Evolutionary conservation across 1,140 invertebrate genomes (phyloP), one percentile per base, ranked within the genome.

Genomic region (Trichonephila inaurata): DNA sequence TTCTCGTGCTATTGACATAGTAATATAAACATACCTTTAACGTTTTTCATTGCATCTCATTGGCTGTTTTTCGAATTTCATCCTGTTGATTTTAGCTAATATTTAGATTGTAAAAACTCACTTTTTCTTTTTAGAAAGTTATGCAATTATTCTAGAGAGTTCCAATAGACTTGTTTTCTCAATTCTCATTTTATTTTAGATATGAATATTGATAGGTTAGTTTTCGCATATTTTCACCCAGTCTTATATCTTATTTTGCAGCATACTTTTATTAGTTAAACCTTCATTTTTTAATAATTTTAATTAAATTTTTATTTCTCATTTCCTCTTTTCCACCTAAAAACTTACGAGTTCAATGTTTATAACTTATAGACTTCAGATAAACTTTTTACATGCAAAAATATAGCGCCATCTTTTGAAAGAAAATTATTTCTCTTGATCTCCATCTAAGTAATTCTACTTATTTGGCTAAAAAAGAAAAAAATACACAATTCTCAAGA

Each of bases 1-100:
- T 87, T 51, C 19, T 62, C 28, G 28, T 8, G 18, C 10, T 87
- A 87, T 87, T 87, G 85, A 33, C 85, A 87, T 64, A 87, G 85
- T 33, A 12, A 87, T 62, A 18, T 87, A 87, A 61, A 87, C 60
- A 61, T 14, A 62, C 12, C 2, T 51, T 51, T 51, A 24, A 1
- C 16, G 24, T 8, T 24, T 87, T 87, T 64, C 5, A 64, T 62
- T 62, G 19, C 14, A 87, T 24, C 62, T 87, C 24, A 18, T 62
- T 62, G 18, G 21, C 28, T 33, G 12, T 62, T 87, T 33, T n/a
- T 64, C 21, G 2, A 19, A 87, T 62, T 62, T 62, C 60, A 87
- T n/a, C 18, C 28, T 62, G 18, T 12, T 62, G 24, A 87, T 33
- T 87, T 62, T 6, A 33, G 58, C 58, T 33, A 87, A 87, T 87